A percentile compares a stretch with the other conserved stretches of the same genome.
Conservation (phyloP, 2,888 invertebrate genomes). For the Timema podura region DNA sequence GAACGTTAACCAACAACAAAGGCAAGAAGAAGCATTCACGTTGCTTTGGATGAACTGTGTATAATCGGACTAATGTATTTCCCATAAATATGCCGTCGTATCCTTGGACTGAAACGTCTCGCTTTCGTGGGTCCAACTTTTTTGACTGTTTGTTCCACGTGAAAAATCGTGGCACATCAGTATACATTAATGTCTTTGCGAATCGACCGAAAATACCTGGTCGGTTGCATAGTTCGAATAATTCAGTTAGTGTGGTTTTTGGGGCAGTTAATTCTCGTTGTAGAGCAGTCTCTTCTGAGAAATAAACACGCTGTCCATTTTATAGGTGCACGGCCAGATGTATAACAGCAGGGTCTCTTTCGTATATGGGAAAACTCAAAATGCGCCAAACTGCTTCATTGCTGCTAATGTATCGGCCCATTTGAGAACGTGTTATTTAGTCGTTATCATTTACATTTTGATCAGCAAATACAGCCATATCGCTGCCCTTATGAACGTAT, state of each 20-base stretch:
- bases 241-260: conserved; percentile 31
- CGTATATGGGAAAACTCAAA: too few species aligned
- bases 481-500: conserved; percentile 35
- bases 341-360: too few species aligned
- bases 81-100: not conserved
- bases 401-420: conserved; percentile 35
- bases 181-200: too few species aligned
- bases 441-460: conserved; percentile 33
- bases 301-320: too few species aligned
- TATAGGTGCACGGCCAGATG: too few species aligned
- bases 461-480: conserved; percentile 32
- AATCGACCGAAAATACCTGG: too few species aligned
- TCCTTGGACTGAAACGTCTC: conserved; percentile 26
- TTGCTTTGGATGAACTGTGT: conserved; percentile 33
- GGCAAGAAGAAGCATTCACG: conserved; percentile 37
- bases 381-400: conserved; percentile 38
- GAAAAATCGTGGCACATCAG: too few species aligned
- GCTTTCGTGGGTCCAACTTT: not conserved
- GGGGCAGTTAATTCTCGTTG: conserved; percentile 31
- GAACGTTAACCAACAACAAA: conserved; percentile 37
- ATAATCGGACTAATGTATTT: conserved; percentile 37
- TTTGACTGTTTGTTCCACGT: too few species aligned
- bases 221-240: too few species aligned
- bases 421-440: conserved; percentile 39
- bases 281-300: conserved; percentile 31